Evolutionary conservation across 2,113 vertebrate species (phyloP).

Genomic region (Chitala chitala): DNA sequence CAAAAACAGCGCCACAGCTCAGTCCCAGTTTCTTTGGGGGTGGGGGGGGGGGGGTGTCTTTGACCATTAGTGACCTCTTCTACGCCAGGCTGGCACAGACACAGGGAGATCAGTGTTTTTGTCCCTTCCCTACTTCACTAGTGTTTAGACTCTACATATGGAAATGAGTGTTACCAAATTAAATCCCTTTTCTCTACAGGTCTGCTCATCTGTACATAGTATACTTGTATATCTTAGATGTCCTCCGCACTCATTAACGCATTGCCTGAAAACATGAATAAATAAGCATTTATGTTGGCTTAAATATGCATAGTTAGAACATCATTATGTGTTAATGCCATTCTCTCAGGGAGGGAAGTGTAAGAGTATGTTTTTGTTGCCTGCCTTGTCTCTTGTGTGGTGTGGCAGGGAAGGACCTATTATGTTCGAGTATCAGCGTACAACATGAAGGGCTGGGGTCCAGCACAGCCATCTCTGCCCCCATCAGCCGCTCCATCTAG

Average conservation of each 20-base stretch:
- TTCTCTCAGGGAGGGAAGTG: background rate
- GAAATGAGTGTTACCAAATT: background rate
- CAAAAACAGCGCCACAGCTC: background rate
- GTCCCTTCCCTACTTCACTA: background rate
- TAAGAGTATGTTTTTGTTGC: background rate
- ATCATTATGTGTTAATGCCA: background rate
- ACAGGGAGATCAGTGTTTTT: background rate
- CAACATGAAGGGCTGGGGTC: slow-evolving; percentile 96
- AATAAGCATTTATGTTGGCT: background rate
- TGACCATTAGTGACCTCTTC: background rate
- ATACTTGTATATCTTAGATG: background rate
- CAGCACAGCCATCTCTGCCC: slow-evolving; percentile 69
- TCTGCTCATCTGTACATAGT: background rate
- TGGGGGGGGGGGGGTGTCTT: too few relatives aligned
- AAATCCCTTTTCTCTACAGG: background rate
- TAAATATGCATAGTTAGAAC: background rate
- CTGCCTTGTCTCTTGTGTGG: slow-evolving; percentile 18
- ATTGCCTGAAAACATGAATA: background rate
- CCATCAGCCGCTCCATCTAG: slow-evolving; percentile 82
- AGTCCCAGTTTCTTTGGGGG: background rate
- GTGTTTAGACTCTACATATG: too few relatives aligned
- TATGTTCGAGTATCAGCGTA: slow-evolving; percentile 79
- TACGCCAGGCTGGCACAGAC: background rate
- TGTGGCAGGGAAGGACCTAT: slow-evolving; percentile 76
- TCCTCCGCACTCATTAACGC: background rate